Base-by-base conservation (phyloP, 2,888 invertebrate genomes). In the Piscicola geometra region DNA sequence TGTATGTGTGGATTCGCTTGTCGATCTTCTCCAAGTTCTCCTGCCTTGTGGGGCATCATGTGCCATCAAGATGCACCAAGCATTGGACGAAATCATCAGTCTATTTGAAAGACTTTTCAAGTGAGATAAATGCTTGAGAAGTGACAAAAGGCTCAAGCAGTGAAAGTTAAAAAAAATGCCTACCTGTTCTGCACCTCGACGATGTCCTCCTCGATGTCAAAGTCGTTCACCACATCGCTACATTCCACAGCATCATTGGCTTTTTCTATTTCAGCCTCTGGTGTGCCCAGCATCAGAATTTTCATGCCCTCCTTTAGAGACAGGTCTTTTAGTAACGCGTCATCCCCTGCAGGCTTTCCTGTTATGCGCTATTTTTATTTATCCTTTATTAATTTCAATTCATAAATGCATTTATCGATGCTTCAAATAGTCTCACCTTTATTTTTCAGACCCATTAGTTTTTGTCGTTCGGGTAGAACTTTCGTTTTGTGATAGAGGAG, bases 281-380 rank as follows among this genome's bases (percentile, higher is more conserved):
- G 87, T 0, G 94, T 95, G 0, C 97, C 97, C 90, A 97, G 94
- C 92, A 97, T 92, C 94, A 97, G 95, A 18, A 97, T 89, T 86
- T 95, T 95, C 80, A 92, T 91, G 76, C 92, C 92, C 0, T 91
- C 90, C 84, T 94, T 94, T 36, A 96, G 86, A 81, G 91, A 91
- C 77, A 95, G 84, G 71, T 89, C 88, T 0, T 90, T 88, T n/a
- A 96, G 86, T 69, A 89, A 89, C 80, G 90, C 90, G 80, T 91
- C 91, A 85, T 94, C 93, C 70, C 90, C 89, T 0, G 93, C 92
- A 71, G 90, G 89, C 88, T 94, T 94, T 25, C 94, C 94, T 80
- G 5, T 18, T 25, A 56, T 15, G 60, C n/a, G 60, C 25, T 25
- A 5, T 15, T 5, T 15, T 56, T 56, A 56, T 56, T 25, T 56